phyloP scores from a whole-genome alignment of 1,140 invertebrate species.

The Calliphora vicina region DNA sequence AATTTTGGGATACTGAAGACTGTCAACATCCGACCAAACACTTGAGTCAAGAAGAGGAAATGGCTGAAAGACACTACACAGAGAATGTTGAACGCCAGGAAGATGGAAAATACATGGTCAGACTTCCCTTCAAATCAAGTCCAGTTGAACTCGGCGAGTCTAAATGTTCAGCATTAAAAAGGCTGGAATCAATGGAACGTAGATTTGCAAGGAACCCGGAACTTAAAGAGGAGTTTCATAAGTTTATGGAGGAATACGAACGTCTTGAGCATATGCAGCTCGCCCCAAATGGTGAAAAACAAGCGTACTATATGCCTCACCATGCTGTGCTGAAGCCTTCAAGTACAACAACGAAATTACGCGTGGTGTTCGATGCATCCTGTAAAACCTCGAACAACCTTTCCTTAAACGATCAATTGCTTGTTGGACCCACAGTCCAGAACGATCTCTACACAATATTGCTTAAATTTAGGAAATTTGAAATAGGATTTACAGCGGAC shows the following conservation, averaged over 20 bases:
- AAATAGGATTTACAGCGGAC: conserved; percentile 19
- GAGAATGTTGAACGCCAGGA: neutral
- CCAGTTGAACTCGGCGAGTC: conserved; percentile 17
- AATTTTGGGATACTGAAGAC: conserved; percentile 35
- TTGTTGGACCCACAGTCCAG: conserved; percentile 53
- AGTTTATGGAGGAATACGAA: conserved; percentile 39
- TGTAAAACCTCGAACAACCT: conserved; percentile 40
- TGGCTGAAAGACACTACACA: conserved; percentile 19
- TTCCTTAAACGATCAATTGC: conserved; percentile 54
- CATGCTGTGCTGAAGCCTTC: conserved; percentile 51
- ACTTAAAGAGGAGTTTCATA: conserved; percentile 6
- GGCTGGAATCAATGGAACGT: conserved; percentile 11
- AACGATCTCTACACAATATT: conserved; percentile 37
- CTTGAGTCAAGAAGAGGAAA: conserved; percentile 4
- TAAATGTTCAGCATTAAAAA: neutral
- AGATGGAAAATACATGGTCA: neutral
- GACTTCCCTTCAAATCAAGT: neutral
- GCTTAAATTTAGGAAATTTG: conserved; percentile 26
- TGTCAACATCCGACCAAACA: neutral
- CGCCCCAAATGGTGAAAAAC: neutral
- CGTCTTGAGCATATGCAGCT: conserved; percentile 35
- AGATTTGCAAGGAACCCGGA: neutral
- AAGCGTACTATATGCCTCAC: conserved; percentile 49
- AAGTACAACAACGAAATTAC: conserved; percentile 50
- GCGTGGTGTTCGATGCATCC: conserved; percentile 50